These are phyloP conservation scores for Agrochola lychnidis DNA, from an alignment of 2,888 invertebrate species.

Conservation along the genomic window DNA sequence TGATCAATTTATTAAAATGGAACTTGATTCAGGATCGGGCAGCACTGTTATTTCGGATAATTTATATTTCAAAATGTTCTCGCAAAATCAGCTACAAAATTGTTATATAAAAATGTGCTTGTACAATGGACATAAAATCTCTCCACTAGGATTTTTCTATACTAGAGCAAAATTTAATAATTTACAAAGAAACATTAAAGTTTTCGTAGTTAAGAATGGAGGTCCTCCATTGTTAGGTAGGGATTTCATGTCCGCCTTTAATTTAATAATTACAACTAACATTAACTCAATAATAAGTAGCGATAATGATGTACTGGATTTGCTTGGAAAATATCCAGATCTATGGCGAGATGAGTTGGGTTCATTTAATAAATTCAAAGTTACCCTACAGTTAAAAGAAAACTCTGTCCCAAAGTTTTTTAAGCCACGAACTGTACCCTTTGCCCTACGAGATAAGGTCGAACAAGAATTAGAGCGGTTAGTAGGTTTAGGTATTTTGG, in stretches of 20 bases:
- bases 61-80: background rate
- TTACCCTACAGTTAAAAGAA: background rate
- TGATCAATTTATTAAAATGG: background rate
- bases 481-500: conserved; percentile 4
- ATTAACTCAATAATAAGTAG: background rate
- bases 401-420: background rate
- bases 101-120: conserved; percentile 4
- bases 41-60: background rate
- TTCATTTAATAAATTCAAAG: background rate
- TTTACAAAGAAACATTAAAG: background rate
- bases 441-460: conserved; percentile 6
- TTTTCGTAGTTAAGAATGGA: conserved; percentile 10
- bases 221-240: conserved; percentile 4
- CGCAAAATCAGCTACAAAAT: background rate
- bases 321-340: background rate
- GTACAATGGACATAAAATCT: conserved; percentile 10
- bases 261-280: conserved; percentile 2
- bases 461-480: background rate
- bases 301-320: background rate
- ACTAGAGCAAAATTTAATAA: background rate
- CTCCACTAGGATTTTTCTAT: too few species aligned
- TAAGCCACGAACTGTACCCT: conserved; percentile 6
- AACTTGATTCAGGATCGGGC: conserved; percentile 2
- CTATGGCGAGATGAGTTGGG: conserved; percentile 7
- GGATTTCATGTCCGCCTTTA: conserved; percentile 12